Percentiles rank a stretch among this genome's conserved stretches.
Conservation (phyloP, 1,140 invertebrate species). For the Drosophila watanabei region DNA sequence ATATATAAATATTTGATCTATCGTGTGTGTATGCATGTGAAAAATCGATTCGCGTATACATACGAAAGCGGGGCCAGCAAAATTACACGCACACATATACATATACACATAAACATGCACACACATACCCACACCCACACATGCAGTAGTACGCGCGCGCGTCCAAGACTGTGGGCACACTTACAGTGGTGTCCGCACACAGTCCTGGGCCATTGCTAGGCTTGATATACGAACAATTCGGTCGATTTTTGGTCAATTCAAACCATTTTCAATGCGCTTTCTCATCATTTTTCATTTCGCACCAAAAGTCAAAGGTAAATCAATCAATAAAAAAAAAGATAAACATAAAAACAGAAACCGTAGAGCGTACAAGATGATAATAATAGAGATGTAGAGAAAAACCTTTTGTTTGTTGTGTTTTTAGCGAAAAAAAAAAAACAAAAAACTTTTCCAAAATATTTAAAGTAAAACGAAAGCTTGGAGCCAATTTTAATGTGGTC, state of each 20-base stretch:
- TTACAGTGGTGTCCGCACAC: slow-evolving; percentile 29
- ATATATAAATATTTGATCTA: slow-evolving; percentile 38
- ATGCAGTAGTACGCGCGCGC: slow-evolving; percentile 13
- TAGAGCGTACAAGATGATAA: slow-evolving; percentile 25
- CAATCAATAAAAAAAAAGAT: slow-evolving; percentile 3
- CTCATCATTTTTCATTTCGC: slow-evolving; percentile 14
- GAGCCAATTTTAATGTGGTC: slow-evolving; percentile 83
- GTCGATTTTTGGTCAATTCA: not conserved
- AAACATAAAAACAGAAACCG: slow-evolving; percentile 16
- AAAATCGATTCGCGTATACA: slow-evolving; percentile 76
- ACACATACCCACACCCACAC: slow-evolving; percentile 26
- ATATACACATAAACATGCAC: slow-evolving; percentile 1
- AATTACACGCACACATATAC: slow-evolving; percentile 15
- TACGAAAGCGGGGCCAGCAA: slow-evolving; percentile 47
- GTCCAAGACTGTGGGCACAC: slow-evolving; percentile 16
- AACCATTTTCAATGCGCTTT: slow-evolving; percentile 15
- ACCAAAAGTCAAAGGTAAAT: slow-evolving; percentile 7
- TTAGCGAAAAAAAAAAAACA: slow-evolving; percentile 3
- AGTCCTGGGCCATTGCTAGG: slow-evolving; percentile 21
- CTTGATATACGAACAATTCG: slow-evolving; percentile 12
- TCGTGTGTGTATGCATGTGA: slow-evolving; percentile 54
- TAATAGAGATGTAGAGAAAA: slow-evolving; percentile 19
- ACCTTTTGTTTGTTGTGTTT: slow-evolving; percentile 63
- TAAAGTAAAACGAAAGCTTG: slow-evolving; percentile 52
- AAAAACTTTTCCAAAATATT: slow-evolving; percentile 3